Conservation (phyloP, 1,140 invertebrate species). For the Macrocentrus cingulum region DNA sequence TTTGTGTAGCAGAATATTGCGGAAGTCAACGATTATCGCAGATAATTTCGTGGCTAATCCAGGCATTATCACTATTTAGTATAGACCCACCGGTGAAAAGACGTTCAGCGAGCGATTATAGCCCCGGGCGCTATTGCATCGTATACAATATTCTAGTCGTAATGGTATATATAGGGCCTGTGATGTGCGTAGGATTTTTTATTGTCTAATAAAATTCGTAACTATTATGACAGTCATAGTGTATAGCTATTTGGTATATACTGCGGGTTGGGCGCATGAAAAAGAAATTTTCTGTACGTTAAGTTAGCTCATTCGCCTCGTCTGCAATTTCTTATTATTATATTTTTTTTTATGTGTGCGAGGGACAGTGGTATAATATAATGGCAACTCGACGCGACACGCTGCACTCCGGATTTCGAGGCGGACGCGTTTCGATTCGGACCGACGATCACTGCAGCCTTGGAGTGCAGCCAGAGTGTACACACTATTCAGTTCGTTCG, state of each 20-base stretch:
- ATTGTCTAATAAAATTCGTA: slow-evolving; percentile 13
- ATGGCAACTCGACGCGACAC: slow-evolving; percentile 8
- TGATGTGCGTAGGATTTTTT: too few species aligned
- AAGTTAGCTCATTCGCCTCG: neutral
- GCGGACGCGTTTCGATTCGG: slow-evolving; percentile 25
- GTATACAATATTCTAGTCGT: too few species aligned
- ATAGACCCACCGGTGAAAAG: neutral
- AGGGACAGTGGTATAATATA: neutral
- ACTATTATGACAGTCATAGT: too few species aligned
- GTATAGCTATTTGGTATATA: too few species aligned
- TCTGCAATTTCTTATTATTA: neutral
- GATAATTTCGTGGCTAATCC: slow-evolving; percentile 13
- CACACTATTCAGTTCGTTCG: slow-evolving; percentile 25
- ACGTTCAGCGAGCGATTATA: neutral
- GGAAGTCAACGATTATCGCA: neutral
- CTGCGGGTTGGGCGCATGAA: neutral
- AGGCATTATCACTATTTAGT: slow-evolving; percentile 14
- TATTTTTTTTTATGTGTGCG: neutral
- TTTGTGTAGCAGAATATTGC: neutral
- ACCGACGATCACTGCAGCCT: slow-evolving; percentile 20
- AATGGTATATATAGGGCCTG: too few species aligned
- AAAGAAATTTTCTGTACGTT: neutral
- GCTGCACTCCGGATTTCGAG: slow-evolving; percentile 20
- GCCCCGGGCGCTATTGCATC: neutral
- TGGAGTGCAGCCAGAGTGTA: slow-evolving; percentile 22